Conservation (phyloP, 2,113 vertebrate genomes). For the Tragelaphus strepsiceros region DNA sequence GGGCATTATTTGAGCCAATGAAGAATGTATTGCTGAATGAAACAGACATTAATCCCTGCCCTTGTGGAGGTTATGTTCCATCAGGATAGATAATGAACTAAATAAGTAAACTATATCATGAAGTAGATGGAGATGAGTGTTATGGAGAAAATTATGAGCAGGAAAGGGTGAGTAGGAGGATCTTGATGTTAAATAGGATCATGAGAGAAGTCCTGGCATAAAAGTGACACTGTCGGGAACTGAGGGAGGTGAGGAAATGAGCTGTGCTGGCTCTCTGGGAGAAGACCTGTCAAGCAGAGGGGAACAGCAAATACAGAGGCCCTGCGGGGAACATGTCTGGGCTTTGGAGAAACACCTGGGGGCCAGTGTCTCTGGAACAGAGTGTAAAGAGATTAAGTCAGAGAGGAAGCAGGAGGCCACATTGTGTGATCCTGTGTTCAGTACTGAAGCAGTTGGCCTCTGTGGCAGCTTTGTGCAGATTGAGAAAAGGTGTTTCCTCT, state of each 20-base stretch:
- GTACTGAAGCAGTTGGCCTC: background rate
- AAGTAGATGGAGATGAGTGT: background rate
- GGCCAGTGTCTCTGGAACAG: background rate
- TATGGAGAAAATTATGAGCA: background rate
- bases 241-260: slow-evolving; percentile 5
- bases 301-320: background rate
- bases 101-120: background rate
- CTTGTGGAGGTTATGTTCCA: background rate
- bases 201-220: background rate
- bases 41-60: background rate
- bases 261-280: background rate
- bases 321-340: background rate
- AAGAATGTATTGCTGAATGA: background rate
- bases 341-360: background rate
- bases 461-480: background rate
- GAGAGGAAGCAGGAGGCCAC: background rate
- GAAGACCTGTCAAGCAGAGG: background rate
- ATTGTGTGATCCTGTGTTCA: background rate
- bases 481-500: background rate
- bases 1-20: background rate
- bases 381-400: background rate
- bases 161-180: background rate
- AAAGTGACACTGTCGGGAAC: background rate
- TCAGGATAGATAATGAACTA: background rate
- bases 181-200: background rate